phyloP scores from a whole-genome alignment of 2,113 vertebrate species.

The Hemiprocne comata region DNA sequence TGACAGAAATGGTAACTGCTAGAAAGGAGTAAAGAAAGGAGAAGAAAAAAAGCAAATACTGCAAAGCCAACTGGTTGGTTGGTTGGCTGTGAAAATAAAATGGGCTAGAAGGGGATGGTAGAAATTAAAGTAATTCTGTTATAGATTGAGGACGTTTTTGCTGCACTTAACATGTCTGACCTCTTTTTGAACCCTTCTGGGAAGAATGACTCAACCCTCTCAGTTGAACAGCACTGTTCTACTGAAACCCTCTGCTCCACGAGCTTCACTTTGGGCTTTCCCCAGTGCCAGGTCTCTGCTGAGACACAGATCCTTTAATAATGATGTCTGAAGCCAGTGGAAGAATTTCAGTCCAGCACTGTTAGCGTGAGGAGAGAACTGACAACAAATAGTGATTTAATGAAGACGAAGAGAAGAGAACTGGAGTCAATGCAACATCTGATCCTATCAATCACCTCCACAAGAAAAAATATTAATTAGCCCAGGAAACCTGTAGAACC shows the following conservation, averaged over 20 bases:
- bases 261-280: neutral
- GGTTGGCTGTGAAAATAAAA: neutral
- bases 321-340: neutral
- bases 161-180: neutral
- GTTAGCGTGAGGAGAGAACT: neutral
- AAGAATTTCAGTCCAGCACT: neutral
- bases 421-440: neutral
- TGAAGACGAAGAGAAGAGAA: neutral
- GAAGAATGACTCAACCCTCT: neutral
- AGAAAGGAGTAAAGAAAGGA: neutral
- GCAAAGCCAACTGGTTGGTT: neutral
- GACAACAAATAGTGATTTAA: neutral
- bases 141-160: neutral
- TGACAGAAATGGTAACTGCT: no score
- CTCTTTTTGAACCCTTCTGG: conserved; percentile 4
- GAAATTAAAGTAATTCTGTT: neutral
- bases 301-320: neutral
- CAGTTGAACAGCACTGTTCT: neutral
- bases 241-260: rapidly evolving
- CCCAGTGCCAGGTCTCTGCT: neutral
- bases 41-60: rapidly evolving
- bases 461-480: neutral
- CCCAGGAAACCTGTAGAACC: neutral
- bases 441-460: neutral
- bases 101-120: neutral